Evolutionary conservation across 2,797 vertebrate species (phyloP), one percentile per base, ranked within the genome.

Genomic region (Morelia viridis): DNA sequence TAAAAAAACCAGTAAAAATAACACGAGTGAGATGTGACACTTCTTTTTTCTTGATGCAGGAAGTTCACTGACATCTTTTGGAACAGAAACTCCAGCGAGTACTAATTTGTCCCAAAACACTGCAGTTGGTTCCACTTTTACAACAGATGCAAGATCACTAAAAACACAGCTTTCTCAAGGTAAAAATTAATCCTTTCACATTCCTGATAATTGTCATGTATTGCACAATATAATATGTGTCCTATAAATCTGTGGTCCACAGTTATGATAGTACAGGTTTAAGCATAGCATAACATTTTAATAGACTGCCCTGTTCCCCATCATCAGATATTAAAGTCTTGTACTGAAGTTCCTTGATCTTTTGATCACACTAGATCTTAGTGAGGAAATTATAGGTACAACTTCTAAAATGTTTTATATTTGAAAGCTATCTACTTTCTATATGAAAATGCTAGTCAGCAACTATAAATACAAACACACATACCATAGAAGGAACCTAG

Each of bases 151-250:
- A 93, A 97, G 97, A 94, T 96, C 97, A 91, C 95, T 98, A 94
- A 98, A 98, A 97, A 94, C 97, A 88, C 97, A 98, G 91, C 97
- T 98, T 96, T 97, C 97, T 71, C 97, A 98, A 98, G 98, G 98
- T 99, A 98, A 97, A 11, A n/a, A 88, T 0, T 35, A 85, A 68
- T 50, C 65, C 24, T 87, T 83, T 76, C 10, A 80, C 11, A 41
- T 24, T 92, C 26, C 6, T 12, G 31, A 1, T 62, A 0, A 58
- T 80, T 53, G 46, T 86, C 17, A 12, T 58, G 19, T 71, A 7
- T 89, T 88, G 7, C 68, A 68, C 64, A 57, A 24, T 2, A 31
- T 24, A 89, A 46, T n/a, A 35, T 22, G 1, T n/a, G 41, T 46
- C 58, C 46, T 53, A 10, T 60, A 22, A 58, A 50, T 57, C 4